phyloP scores from a whole-genome alignment of 2,113 vertebrate genomes.

The Dicentrarchus labrax region DNA sequence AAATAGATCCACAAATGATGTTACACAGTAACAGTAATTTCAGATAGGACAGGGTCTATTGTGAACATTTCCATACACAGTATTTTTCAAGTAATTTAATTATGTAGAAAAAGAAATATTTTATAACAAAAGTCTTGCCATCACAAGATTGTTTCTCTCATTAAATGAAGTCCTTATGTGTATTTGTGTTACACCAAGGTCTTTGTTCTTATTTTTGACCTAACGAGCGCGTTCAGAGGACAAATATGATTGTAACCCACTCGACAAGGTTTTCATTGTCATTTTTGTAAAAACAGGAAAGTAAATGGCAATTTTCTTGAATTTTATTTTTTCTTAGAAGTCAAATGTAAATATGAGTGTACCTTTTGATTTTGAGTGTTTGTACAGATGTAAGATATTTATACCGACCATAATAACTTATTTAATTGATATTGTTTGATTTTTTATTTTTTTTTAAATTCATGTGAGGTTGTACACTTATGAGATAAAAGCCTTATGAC shows the following conservation, averaged over 20 bases:
- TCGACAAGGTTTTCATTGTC: slow-evolving; percentile 14
- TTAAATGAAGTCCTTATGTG: not conserved
- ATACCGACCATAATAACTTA: slow-evolving; percentile 51
- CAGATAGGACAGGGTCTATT: not conserved
- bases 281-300: slow-evolving; percentile 39
- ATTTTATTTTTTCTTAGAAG: slow-evolving; percentile 22
- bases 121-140: not conserved
- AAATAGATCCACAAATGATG: not conserved
- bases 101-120: not conserved
- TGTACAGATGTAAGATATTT: slow-evolving; percentile 68
- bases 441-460: slow-evolving; percentile 38
- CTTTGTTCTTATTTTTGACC: slow-evolving; percentile 40
- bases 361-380: slow-evolving; percentile 35
- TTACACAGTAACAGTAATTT: not conserved
- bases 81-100: not conserved
- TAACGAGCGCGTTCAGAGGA: slow-evolving; percentile 28
- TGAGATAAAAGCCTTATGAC: slow-evolving; percentile 36
- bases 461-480: slow-evolving; percentile 28
- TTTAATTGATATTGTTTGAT: slow-evolving; percentile 41
- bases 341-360: slow-evolving; percentile 48
- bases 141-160: not conserved
- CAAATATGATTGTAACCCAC: slow-evolving; percentile 43
- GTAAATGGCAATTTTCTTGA: not conserved
- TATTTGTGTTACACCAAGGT: not conserved
- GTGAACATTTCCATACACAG: not conserved